Evolutionary conservation across 2,113 vertebrate species (phyloP), one percentile per base, ranked within the genome.

Genomic region (Xenopus laevis): DNA sequence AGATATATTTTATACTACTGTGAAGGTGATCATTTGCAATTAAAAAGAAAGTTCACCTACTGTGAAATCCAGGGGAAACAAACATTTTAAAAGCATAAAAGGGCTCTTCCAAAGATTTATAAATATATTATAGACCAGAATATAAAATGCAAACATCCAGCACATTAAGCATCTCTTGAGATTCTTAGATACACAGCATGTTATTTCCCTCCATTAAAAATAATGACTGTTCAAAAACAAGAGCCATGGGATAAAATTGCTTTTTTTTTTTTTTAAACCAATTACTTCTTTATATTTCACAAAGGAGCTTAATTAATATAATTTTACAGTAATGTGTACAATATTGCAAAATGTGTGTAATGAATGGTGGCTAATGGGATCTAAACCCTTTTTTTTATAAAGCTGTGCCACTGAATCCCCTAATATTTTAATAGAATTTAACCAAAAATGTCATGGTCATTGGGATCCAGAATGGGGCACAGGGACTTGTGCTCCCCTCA

Each of bases 71-170:
- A 9, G 58, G 53, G 55, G 65, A 68, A 74, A 23, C 53, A 61
- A 59, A 50, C 44, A 52, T 74, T 61, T 65, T 75, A 68, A 75
- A 61, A 68, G 72, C 45, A 68, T 52, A 52, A 57, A 52, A 33
- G 72, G 44, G 27, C 40, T 75, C 55, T 40, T 75, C 65, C 27
- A 61, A 67, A 68, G 45, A 75, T 61, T 60, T 68, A 68, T 75
- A 75, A 75, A 75, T 75, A 75, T 75, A 68, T 75, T 75, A 75
- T 75, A 67, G 72, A 40, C 64, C 21, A 60, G 44, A 33, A 44
- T 44, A n/a, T 30, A 57, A 74, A 74, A 66, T 74, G 53, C 44
- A 40, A 67, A 50, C 63, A 27, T 67, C 64, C 44, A 47, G 46
- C 65, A 52, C 72, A 68, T 68, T 68, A 67, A 61, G 72, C 45